Base-by-base conservation (phyloP, 2,113 vertebrate species). In the Aspidoscelis tigris region DNA sequence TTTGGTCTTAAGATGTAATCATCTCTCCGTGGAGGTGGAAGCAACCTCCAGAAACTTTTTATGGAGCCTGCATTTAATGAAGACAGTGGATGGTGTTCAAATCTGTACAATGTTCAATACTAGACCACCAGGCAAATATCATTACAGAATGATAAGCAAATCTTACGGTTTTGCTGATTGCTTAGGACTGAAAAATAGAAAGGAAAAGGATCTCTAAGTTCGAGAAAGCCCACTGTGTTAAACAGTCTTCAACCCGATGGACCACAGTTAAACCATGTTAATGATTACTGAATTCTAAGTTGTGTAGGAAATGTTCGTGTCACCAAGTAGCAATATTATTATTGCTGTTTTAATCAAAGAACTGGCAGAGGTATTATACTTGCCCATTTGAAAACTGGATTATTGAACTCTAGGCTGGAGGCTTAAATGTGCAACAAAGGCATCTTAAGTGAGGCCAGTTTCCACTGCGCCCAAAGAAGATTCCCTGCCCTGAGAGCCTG, bases 251-350 rank as follows among this genome's bases (percentile, higher is more conserved):
- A 20, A 10, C 39, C n/a, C 26, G 58, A 43, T 72, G 8, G 24
- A 7, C 47, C 11, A 10, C 16, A 16, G 5, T 6, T 21, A 11
- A 61, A 7, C 41, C 47, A 50, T 47, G 9, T 5, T 82, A 47
- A n/a, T 33, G 7, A 22, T 16, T 71, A 26, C 24, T 77, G 12
- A 55, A 7, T 55, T 82, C 86, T 81, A 87, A 70, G 53, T 71
- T 81, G 82, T 26, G 75, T 89, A 84, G 85, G 71, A 61, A 78
- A 77, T 89, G 73, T 43, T 65, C 65, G 82, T 72, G 84, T 78
- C 78, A 84, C 70, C 65, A 21, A 21, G 55, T 70, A 83, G 64
- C 86, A 87, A 75, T 65, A 69, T 78, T 83, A 74, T 66, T 80
- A 41, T 76, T 0, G 0, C 24, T 83, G 82, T 74, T n/a, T 11